Evolutionary conservation across 53 echinoderm and acorn worm species (phyloP), one percentile per base, ranked within the genome.

Genomic region (Mesocentrotus franciscanus): DNA sequence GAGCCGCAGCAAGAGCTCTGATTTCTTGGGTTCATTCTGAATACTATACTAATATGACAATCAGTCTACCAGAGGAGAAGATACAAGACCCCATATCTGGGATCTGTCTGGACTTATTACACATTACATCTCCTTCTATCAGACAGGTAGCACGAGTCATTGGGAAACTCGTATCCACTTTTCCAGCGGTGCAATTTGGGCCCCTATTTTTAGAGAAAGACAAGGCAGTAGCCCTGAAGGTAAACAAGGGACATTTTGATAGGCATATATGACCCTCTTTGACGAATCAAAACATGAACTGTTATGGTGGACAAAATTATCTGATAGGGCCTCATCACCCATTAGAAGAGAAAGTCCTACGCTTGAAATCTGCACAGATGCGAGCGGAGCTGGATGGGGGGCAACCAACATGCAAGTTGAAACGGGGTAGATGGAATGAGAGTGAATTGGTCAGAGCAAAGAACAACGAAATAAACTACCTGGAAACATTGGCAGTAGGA

Each of bases 141-240:
- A 27, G 89, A 10, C 24, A n/a, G 89, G 90, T 90, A 15, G 90
- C 90, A 27, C n/a, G 6, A 30, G 90, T 90, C 12, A 61, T 90
- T 29, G 90, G 90, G 26, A 90, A 90, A 90, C 8, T 90, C 0
- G 32, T 90, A 15, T 11, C 90, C 17, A 56, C 64, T 5, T 61
- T 90, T 29, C 62, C 62, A 20, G 90, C 90, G 3, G 90, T 32
- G 4, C 61, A 90, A 26, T 90, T 61, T 62, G 90, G 90, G 27
- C 90, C 64, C 15, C 34, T 90, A 56, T 9, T 7, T 32, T 11
- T 90, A 14, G 60, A 90, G 15, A 90, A 10, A 5, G 62, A 90
- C 17, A 90, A 90, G 27, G 61, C 61, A 9, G 29, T 8, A 24
- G 90, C 90, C 4, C 33, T 90, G 14, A 10, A 58, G 30, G 13